Evolutionary conservation across 2,797 vertebrate genomes (phyloP), one percentile per base, ranked within the genome.

Genomic region (Poecilia gillii): DNA sequence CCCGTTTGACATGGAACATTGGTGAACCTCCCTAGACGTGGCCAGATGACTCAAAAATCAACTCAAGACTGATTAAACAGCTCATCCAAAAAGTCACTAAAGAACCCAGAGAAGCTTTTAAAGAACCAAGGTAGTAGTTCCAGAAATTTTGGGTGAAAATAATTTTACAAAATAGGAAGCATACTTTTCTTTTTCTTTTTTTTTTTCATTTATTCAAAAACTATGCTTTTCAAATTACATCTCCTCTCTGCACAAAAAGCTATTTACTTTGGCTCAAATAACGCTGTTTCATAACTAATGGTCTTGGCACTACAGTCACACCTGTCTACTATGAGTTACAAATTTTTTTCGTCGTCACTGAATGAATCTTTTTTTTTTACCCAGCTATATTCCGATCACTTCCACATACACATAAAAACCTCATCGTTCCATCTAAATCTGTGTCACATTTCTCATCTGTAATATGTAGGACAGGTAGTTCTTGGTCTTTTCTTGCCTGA

Each of bases 391-490:
- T 68, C 33, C 51, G 31, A 13, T 49, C 31, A 68, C 23, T 51
- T 39, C 28, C 59, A 9, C 62, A 51, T 33, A 39, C 12, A 39
- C 13, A 68, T 62, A 16, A 11, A 14, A 4, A 64, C 2, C 31
- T 39, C 13, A 2, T 13, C n/a, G 3, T 28, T 14, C 59, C 6
- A 46, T 72, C 45, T n/a, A 41, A 80, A 41, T 80, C 13, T 79
- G 66, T 76, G 88, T 88, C 85, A 83, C 20, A 31, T 71, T 71
- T 81, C 31, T 49, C 3, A 31, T 55, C 77, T 70, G 46, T 16
- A 36, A 41, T 31, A 90, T 88, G 72, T 91, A 77, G 90, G 88
- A 84, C 89, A 89, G 36, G 41, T n/a, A 55, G 75, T 73, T 7
- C 36, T 74, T 62, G 2, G 39, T 33, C 28, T 39, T 36, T 53